Evolutionary conservation across 2,113 vertebrate genomes (phyloP), one percentile per base, ranked within the genome.

Genomic region (Cyanistes caeruleus): DNA sequence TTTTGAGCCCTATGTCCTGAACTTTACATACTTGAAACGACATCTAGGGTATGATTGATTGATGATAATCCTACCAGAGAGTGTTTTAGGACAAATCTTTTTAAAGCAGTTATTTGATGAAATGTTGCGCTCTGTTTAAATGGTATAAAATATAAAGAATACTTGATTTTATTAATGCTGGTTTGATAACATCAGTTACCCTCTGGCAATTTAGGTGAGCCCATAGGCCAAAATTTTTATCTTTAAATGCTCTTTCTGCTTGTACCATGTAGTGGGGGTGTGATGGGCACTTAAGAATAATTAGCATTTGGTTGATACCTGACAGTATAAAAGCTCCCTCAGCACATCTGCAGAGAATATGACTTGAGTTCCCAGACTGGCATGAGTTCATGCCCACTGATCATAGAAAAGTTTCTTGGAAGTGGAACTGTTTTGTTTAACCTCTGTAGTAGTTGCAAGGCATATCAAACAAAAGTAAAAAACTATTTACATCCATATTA

Each of bases 41-140:
- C 46, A 77, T 46, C 44, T 88, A 68, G 52, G 7, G 0, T 46
- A 58, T 65, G 43, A 81, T 83, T 81, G 87, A 64, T 43, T 69
- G 60, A 30, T 83, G 25, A 33, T 68, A 75, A 73, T 67, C 43
- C 51, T 85, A 63, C 52, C 33, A 18, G 18, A 48, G 65, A 68
- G 17, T 85, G 86, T 65, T 96, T 82, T 48, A 90, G 74, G 44
- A 58, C 23, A 92, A 84, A 72, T 63, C n/a, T 33, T 55, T 91
- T 91, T 94, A 72, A 95, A 93, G 90, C 31, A 92, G 70, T 86
- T 56, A 12, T 48, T 92, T 79, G 67, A 88, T 7, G 25, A 94
- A 77, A 63, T 83, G 62, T 96, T 82, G 52, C 44, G 68, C 43
- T 94, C 56, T 74, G 41, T 84, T 96, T 70, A 95, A 90, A 84